Conservation (phyloP, 2,113 vertebrate genomes). For the Piliocolobus tephrosceles region DNA sequence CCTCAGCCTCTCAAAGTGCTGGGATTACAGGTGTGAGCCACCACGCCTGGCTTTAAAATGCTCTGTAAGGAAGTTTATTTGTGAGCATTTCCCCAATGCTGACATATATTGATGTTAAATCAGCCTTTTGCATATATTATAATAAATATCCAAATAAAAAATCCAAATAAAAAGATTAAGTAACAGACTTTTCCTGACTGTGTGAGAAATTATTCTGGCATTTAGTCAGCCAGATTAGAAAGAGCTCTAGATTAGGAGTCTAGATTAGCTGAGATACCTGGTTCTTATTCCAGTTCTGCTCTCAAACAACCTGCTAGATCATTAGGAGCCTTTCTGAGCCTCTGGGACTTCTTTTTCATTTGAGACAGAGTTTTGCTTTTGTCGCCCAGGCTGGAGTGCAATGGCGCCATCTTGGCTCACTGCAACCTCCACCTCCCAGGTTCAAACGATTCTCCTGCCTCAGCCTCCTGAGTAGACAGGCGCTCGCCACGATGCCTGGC, state of each 20-base stretch:
- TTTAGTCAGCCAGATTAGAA: constrained; percentile 17
- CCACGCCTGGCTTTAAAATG: background rate
- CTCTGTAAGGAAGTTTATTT: background rate
- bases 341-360: background rate
- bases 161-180: constrained; percentile 60
- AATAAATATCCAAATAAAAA: constrained; percentile 51
- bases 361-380: too few species aligned
- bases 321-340: background rate
- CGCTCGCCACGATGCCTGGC: too few species aligned
- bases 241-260: constrained; percentile 30
- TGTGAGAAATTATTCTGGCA: constrained; percentile 43
- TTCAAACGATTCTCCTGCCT: too few species aligned
- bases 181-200: constrained; percentile 53
- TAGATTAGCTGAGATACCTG: background rate
- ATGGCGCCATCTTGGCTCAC: too few species aligned
- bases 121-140: constrained; percentile 35
- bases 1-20: too few species aligned
- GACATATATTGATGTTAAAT: background rate
- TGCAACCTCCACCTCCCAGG: too few species aligned
- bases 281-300: constrained; percentile 44
- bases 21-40: too few species aligned
- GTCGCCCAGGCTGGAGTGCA: too few species aligned
- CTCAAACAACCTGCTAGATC: background rate
- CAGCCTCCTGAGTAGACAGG: too few species aligned
- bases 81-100: background rate